These are phyloP conservation scores for Physella acuta DNA, from an alignment of 1,140 invertebrate species.

Conservation along the genomic window DNA sequence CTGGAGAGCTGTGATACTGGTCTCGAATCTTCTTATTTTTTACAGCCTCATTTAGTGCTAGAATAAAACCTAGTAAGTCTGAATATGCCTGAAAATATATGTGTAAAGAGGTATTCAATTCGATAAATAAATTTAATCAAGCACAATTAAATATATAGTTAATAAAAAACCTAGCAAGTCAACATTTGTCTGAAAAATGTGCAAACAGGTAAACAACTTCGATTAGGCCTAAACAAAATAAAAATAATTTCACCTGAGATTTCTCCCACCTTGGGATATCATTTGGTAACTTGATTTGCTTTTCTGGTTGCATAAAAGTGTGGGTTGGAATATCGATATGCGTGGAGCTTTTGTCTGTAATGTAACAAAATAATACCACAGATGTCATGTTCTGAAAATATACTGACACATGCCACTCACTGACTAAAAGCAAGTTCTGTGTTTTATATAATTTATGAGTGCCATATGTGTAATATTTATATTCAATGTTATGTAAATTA, in stretches of 20 bases:
- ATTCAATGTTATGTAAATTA: too few relatives aligned
- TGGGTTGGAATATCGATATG: constrained; percentile 40
- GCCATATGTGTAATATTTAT: too few relatives aligned
- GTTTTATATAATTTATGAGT: too few relatives aligned
- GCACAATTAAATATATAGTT: too few relatives aligned
- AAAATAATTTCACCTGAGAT: constrained; percentile 38
- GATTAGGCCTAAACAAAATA: too few relatives aligned
- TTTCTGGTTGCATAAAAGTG: constrained; percentile 39
- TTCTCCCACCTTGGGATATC: constrained; percentile 49
- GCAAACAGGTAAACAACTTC: not conserved
- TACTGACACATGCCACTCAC: too few relatives aligned
- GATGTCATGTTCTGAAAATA: too few relatives aligned
- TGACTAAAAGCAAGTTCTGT: too few relatives aligned
- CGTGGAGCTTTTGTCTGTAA: not conserved
- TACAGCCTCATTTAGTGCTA: constrained; percentile 81
- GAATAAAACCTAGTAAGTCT: constrained; percentile 85
- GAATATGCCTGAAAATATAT: constrained; percentile 60
- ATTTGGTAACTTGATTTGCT: constrained; percentile 37
- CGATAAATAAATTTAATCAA: not conserved
- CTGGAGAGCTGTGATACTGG: constrained; percentile 62
- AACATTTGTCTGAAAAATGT: not conserved
- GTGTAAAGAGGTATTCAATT: not conserved
- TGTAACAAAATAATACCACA: too few relatives aligned
- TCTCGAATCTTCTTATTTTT: constrained; percentile 75
- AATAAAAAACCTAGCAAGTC: not conserved